These are phyloP conservation scores for Cliona cf. orientalis DNA, from an alignment of 37 sponge, comb jelly and placozoan species.

Conservation along the genomic window DNA sequence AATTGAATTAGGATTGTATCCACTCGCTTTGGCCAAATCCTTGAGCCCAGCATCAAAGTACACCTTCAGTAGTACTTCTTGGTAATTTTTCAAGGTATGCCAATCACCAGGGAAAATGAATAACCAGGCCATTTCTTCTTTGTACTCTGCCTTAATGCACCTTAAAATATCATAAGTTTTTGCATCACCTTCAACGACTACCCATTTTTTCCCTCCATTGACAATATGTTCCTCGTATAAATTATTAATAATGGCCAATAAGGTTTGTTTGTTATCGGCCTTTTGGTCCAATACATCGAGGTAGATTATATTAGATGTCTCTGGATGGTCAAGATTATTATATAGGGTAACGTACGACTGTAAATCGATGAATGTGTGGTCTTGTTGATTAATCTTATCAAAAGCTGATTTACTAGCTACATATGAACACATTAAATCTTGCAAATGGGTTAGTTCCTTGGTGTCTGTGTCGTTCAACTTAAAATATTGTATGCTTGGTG, in stretches of 20 bases:
- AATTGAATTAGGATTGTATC: conserved; percentile 21
- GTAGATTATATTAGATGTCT: conserved; percentile 35
- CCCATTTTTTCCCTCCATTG: neutral
- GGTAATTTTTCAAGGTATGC: conserved; percentile 44
- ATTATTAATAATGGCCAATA: conserved; percentile 4
- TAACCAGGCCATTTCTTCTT: conserved; percentile 25
- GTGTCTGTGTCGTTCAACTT: no score
- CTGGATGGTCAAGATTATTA: no score
- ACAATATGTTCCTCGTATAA: neutral
- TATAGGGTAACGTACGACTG: no score
- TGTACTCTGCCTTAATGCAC: conserved; percentile 32
- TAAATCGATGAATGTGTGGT: no score
- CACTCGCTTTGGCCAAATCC: conserved; percentile 6
- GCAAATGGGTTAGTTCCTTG: no score
- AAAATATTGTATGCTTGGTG: no score
- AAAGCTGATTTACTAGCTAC: no score
- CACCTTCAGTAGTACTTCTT: conserved; percentile 23
- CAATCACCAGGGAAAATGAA: conserved; percentile 42
- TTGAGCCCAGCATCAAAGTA: conserved; percentile 45
- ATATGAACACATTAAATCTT: no score
- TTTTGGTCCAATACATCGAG: conserved; percentile 33
- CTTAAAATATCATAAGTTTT: conserved; percentile 26
- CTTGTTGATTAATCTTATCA: no score
- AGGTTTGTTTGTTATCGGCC: conserved; percentile 36
- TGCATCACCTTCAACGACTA: conserved; percentile 45